Evolutionary conservation across 1,140 invertebrate genomes (phyloP), one percentile per base, ranked within the genome.

Genomic region (Epicauta chinensis): DNA sequence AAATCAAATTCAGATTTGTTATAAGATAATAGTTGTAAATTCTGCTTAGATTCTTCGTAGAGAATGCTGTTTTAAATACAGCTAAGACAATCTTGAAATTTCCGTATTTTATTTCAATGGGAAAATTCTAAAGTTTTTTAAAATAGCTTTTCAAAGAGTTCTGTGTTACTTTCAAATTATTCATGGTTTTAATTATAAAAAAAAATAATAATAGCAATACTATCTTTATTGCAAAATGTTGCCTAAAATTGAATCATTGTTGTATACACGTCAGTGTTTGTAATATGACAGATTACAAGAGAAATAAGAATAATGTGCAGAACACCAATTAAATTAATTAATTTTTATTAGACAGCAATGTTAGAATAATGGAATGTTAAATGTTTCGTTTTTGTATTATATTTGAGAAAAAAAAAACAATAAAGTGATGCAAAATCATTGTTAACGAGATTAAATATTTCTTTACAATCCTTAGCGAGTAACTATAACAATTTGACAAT

Each of bases 321-420:
- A 67, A 67, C 65, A 67, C 65, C 65, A 67, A 67, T 59, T 63
- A 61, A 58, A 60, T 54, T 51, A 62, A n/a, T 52, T 63, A 60
- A 58, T 57, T 61, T 55, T 52, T 46, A 60, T 61, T 57, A 55
- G 47, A 57, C 56, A 58, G 61, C 62, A 58, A 62, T 62, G 61
- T 62, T 64, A 61, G 12, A 58, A 63, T 63, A 60, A 60, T 61
- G 60, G 58, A 65, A 64, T 67, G 63, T 67, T 67, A 63, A 61
- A 62, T 65, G 65, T 67, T 67, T 65, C 60, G 57, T 64, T 67
- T 67, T 67, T 65, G 65, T 67, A 64, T 61, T 65, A 64, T 61
- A 55, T 59, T 61, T 51, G 51, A 51, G 59, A 64, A n/a, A 56
- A 62, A 64, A 56, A 53, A 63, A 55, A 43, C 46, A 53, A 63